A percentile compares a stretch with the other conserved stretches of the same genome.
Evolutionary conservation across 23 tunicate genomes (phyloP).

Genomic region (Pegea sp.): DNA sequence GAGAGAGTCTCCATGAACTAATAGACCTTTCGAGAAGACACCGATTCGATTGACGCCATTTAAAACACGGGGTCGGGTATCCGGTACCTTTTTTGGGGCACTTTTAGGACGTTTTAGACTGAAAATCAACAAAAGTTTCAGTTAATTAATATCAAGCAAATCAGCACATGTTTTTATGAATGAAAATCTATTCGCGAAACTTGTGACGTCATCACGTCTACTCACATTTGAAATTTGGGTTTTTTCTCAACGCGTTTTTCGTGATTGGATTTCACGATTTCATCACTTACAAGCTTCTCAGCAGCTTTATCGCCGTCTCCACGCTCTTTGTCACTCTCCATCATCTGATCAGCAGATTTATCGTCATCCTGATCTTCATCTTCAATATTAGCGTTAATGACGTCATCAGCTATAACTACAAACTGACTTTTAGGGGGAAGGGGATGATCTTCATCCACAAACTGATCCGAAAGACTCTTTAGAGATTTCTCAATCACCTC

Average conservation of each 20-base stretch:
- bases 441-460: constrained; percentile 91
- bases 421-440: not conserved
- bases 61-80: constrained; percentile 66
- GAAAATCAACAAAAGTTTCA: not conserved
- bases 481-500: constrained; percentile 60
- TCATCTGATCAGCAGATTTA: too few relatives aligned
- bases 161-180: not conserved
- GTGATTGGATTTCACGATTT: too few relatives aligned
- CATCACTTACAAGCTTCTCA: too few relatives aligned
- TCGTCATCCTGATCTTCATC: constrained; percentile 13
- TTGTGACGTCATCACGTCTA: too few relatives aligned
- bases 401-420: not conserved
- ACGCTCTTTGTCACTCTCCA: too few relatives aligned
- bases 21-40: constrained; percentile 63
- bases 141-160: not conserved
- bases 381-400: not conserved
- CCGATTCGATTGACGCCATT: constrained; percentile 78
- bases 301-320: too few relatives aligned
- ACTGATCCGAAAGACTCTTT: constrained; percentile 71
- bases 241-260: too few relatives aligned
- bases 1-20: constrained; percentile 34
- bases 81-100: constrained; percentile 25
- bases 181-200: not conserved
- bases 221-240: constrained; percentile 67
- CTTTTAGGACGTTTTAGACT: constrained; percentile 68